Conservation (phyloP, 2,888 invertebrate species). For the Timandra comae region DNA sequence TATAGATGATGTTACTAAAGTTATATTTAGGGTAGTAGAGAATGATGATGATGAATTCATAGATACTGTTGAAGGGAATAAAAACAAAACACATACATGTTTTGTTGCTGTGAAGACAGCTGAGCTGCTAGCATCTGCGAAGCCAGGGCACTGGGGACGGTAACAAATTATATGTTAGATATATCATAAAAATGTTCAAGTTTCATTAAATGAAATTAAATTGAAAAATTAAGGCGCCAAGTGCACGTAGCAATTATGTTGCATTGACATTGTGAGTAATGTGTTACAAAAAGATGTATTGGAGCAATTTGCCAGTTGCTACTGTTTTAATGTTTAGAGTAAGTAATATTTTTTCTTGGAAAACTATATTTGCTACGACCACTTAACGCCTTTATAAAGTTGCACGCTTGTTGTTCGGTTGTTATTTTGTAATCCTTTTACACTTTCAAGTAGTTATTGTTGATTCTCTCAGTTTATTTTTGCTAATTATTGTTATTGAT, state of each 20-base stretch:
- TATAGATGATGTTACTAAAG: conserved; percentile 3
- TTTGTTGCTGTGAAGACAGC: conserved; percentile 94
- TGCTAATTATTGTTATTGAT: too few species aligned
- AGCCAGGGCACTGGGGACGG: conserved; percentile 95
- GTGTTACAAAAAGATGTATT: too few species aligned
- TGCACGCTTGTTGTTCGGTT: conserved; percentile 51
- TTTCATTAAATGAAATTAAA: conserved; percentile 4
- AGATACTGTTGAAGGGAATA: conserved; percentile 51
- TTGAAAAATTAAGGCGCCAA: too few species aligned
- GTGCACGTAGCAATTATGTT: too few species aligned
- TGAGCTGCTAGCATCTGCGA: conserved; percentile 97
- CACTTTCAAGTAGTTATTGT: too few species aligned
- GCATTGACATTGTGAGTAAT: too few species aligned
- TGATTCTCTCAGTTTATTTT: too few species aligned
- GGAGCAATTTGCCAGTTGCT: too few species aligned
- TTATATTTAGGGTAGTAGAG: not conserved
- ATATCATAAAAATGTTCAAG: conserved; percentile 20
- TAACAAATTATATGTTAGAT: conserved; percentile 71
- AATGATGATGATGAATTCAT: conserved; percentile 38
- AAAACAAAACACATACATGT: conserved; percentile 88
- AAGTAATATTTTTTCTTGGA: too few species aligned
- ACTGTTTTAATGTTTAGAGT: too few species aligned
- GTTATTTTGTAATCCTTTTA: conserved; percentile 3
- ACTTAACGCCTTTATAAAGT: conserved; percentile 29
- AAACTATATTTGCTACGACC: too few species aligned